Conservation (phyloP, 2,797 vertebrate genomes). For the Trachops cirrhosus region DNA sequence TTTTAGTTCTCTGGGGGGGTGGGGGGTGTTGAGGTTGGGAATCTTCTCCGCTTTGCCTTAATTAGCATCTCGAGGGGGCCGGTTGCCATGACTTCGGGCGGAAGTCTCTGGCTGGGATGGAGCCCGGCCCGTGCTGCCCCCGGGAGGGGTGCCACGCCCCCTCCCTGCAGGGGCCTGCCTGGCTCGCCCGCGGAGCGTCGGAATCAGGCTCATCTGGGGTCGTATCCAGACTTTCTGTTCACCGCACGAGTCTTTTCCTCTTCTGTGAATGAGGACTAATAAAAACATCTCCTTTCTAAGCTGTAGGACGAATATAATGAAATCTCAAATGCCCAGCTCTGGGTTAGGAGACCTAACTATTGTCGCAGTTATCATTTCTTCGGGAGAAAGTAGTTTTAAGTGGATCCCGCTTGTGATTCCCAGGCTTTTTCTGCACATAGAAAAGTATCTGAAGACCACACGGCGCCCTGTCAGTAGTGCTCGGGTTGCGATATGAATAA, state of each 20-base stretch:
- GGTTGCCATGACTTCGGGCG: background rate
- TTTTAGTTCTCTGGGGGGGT: background rate
- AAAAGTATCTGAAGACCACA: background rate
- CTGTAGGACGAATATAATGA: background rate
- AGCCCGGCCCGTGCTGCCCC: background rate
- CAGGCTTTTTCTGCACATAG: background rate
- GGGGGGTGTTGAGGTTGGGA: background rate
- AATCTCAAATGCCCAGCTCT: background rate
- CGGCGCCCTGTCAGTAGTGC: rapidly evolving
- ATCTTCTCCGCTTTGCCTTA: background rate
- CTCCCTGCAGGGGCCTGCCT: background rate
- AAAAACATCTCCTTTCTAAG: background rate
- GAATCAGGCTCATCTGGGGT: background rate
- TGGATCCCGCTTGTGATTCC: background rate
- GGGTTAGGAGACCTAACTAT: background rate
- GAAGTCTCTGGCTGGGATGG: background rate
- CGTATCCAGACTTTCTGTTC: background rate
- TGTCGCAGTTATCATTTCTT: background rate
- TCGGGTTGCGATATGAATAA: background rate
- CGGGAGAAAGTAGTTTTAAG: background rate
- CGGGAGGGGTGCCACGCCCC: background rate
- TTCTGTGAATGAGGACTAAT: background rate
- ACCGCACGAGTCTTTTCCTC: background rate
- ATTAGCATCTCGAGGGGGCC: conserved; percentile 1
- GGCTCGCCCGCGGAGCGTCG: background rate